Evolutionary conservation across 2,888 invertebrate species (phyloP).

Genomic region (Nineta flava): DNA sequence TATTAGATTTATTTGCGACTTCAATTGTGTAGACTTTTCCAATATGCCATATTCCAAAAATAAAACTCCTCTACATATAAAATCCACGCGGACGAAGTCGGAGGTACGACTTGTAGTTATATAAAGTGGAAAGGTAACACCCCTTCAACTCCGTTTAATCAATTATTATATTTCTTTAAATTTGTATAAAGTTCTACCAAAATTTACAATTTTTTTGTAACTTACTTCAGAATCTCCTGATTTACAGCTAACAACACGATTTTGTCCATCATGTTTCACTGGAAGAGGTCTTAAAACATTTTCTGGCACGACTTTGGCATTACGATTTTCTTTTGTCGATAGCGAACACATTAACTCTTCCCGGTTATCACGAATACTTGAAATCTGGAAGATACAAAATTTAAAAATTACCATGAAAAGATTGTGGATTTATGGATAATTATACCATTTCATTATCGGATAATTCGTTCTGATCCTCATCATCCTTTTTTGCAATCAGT

Average conservation of each 20-base stretch:
- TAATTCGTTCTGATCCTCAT: constrained; percentile 15
- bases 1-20: too few relatives aligned
- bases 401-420: background rate
- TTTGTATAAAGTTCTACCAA: too few relatives aligned
- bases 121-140: too few relatives aligned
- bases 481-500: constrained; percentile 31
- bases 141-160: too few relatives aligned
- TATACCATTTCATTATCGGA: background rate
- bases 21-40: too few relatives aligned
- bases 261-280: background rate
- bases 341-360: background rate
- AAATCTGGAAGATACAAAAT: background rate
- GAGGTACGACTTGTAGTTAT: too few relatives aligned
- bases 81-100: too few relatives aligned
- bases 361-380: background rate
- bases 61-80: too few relatives aligned
- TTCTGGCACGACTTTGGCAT: background rate
- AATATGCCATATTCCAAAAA: too few relatives aligned
- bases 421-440: background rate
- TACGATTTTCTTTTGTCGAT: background rate
- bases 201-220: too few relatives aligned
- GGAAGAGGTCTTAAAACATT: background rate
- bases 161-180: too few relatives aligned
- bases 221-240: too few relatives aligned
- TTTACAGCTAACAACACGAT: background rate